Percentiles rank a stretch among this genome's conserved stretches.
phyloP scores from a whole-genome alignment of 2,797 vertebrate species.

The Rhodeus uyekii region DNA sequence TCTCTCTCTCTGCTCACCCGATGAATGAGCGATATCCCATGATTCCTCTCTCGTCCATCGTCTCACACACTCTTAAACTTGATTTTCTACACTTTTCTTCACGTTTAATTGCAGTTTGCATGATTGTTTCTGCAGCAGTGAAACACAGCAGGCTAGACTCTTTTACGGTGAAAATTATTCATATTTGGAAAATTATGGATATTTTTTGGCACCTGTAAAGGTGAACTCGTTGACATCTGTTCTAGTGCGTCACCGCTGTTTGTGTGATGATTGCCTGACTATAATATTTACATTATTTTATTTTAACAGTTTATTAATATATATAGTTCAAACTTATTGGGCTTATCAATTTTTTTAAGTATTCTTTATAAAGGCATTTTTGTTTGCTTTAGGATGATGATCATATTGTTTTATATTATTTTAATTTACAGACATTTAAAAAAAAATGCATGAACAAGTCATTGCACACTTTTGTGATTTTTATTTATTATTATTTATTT shows the following conservation, averaged over 20 bases:
- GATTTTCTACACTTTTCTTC: slow-evolving; percentile 2
- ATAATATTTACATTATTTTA: neutral
- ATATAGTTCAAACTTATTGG: neutral
- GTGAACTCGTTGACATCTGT: neutral
- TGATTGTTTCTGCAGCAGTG: neutral
- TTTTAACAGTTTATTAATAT: neutral
- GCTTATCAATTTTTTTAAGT: too few relatives aligned
- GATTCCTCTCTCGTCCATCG: neutral
- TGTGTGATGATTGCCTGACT: neutral
- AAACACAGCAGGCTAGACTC: neutral
- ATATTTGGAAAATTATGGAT: neutral
- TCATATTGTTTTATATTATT: too few relatives aligned
- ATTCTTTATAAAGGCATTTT: too few relatives aligned
- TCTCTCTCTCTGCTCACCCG: neutral
- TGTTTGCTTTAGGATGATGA: neutral
- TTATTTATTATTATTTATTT: too few relatives aligned
- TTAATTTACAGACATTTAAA: neutral
- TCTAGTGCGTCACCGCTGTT: neutral
- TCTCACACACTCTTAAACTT: neutral
- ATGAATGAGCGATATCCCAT: too few relatives aligned
- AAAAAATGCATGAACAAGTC: too few relatives aligned
- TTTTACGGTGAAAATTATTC: neutral
- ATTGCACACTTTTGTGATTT: too few relatives aligned
- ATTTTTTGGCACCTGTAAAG: neutral
- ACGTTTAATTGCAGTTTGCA: neutral